Conservation (phyloP, 2,113 vertebrate genomes). For the Hydrochoerus hydrochaeris region DNA sequence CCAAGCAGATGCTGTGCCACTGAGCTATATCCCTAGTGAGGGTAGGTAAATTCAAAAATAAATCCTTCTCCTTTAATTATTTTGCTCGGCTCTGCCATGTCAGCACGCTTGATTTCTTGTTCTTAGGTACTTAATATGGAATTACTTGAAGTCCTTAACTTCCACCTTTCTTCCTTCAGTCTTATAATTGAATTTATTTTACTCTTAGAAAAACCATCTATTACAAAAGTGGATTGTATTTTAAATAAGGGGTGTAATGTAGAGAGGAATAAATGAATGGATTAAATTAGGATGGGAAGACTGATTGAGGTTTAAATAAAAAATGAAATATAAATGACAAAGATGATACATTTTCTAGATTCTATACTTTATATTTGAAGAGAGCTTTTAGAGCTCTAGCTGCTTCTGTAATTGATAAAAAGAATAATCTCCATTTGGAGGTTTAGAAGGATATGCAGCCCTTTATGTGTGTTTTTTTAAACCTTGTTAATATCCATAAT, state of each 20-base stretch:
- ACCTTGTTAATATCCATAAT: neutral
- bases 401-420: constrained; percentile 59
- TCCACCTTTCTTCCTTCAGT: constrained; percentile 53
- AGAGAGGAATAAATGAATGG: constrained; percentile 49
- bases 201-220: constrained; percentile 62
- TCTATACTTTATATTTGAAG: constrained; percentile 59
- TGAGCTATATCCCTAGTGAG: no score
- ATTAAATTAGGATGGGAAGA: constrained; percentile 58
- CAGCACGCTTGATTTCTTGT: constrained; percentile 33
- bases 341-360: constrained; percentile 72
- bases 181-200: constrained; percentile 72
- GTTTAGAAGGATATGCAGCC: constrained; percentile 30
- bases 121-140: constrained; percentile 46
- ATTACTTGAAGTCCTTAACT: constrained; percentile 70
- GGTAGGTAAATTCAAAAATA: constrained; percentile 15
- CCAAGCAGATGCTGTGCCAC: no score
- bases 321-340: constrained; percentile 73
- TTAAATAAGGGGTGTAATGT: constrained; percentile 61
- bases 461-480: constrained; percentile 25
- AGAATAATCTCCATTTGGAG: constrained; percentile 34
- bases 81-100: neutral
- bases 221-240: constrained; percentile 66
- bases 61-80: neutral
- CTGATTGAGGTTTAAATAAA: constrained; percentile 73
- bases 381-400: constrained; percentile 63